Evolutionary conservation across 2,113 vertebrate species (phyloP).

Genomic region (Clarias magur): DNA sequence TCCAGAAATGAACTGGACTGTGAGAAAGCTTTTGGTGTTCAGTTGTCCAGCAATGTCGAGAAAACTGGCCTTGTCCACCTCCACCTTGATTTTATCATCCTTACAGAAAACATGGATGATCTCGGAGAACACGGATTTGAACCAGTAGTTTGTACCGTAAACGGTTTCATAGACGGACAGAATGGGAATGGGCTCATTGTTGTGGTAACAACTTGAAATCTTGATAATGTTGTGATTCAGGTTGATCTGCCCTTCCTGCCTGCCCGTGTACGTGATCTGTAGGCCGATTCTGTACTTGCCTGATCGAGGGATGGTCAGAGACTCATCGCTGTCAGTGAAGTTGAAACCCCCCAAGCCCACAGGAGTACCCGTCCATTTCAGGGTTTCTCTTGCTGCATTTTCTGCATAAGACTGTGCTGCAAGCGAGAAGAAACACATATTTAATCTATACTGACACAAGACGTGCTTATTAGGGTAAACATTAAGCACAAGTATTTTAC

Average conservation of each 20-base stretch:
- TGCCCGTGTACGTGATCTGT: slow-evolving; percentile 58
- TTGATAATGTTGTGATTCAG: neutral
- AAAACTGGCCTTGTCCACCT: neutral
- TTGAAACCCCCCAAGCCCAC: slow-evolving; percentile 25
- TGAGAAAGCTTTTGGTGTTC: neutral
- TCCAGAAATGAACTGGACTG: slow-evolving; percentile 2
- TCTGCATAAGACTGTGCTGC: neutral
- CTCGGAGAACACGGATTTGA: slow-evolving; percentile 2
- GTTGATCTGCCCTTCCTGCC: rapidly evolving
- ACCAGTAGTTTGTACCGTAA: neutral
- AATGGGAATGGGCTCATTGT: rapidly evolving
- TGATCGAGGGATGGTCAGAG: slow-evolving; percentile 43
- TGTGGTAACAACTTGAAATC: rapidly evolving
- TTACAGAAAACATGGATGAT: neutral
- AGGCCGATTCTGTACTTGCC: slow-evolving; percentile 66
- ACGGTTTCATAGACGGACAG: slow-evolving; percentile 8
- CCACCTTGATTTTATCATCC: slow-evolving; percentile 24
- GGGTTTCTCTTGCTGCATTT: rapidly evolving
- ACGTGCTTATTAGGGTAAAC: neutral
- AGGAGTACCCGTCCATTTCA: slow-evolving; percentile 8
- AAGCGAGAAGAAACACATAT: neutral
- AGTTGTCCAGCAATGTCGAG: neutral
- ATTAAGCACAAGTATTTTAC: neutral
- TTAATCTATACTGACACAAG: too few relatives aligned
- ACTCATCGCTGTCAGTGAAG: neutral